Evolutionary conservation across 1,140 invertebrate genomes (phyloP).

Genomic region (Macrotrachela quadricornifera): DNA sequence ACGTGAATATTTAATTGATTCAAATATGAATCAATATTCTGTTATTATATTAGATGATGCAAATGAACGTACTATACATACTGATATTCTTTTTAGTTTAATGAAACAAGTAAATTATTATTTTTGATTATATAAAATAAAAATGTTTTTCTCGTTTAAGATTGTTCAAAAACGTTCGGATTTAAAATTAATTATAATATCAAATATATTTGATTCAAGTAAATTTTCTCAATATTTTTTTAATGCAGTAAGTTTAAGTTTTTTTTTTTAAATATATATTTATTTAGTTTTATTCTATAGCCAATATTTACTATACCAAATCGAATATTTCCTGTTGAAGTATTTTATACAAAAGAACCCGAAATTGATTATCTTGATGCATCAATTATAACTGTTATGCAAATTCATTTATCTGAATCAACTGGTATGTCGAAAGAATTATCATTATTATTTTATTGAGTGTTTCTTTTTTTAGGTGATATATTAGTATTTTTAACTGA

Average conservation of each 20-base stretch:
- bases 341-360: conserved; percentile 90
- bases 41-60: conserved; percentile 98
- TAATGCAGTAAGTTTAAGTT: neutral
- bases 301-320: conserved; percentile 40
- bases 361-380: conserved; percentile 97
- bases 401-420: conserved; percentile 91
- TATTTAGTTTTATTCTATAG: neutral
- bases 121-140: conserved; percentile 49
- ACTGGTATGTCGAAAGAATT: conserved; percentile 35
- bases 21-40: conserved; percentile 69
- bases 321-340: conserved; percentile 82
- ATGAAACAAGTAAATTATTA: conserved; percentile 50
- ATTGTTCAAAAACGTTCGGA: conserved; percentile 31
- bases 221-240: conserved; percentile 37
- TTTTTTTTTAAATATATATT: too few species aligned
- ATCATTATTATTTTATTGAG: too few species aligned
- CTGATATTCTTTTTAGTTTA: conserved; percentile 84
- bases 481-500: conserved; percentile 82
- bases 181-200: conserved; percentile 36
- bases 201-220: conserved; percentile 33
- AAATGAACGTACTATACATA: conserved; percentile 90
- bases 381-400: conserved; percentile 91
- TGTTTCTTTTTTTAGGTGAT: conserved; percentile 40
- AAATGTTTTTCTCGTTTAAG: neutral
- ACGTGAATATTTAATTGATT: conserved; percentile 82